Conservation (phyloP, 2,888 invertebrate genomes). For the Lasioglossum villosulum region DNA sequence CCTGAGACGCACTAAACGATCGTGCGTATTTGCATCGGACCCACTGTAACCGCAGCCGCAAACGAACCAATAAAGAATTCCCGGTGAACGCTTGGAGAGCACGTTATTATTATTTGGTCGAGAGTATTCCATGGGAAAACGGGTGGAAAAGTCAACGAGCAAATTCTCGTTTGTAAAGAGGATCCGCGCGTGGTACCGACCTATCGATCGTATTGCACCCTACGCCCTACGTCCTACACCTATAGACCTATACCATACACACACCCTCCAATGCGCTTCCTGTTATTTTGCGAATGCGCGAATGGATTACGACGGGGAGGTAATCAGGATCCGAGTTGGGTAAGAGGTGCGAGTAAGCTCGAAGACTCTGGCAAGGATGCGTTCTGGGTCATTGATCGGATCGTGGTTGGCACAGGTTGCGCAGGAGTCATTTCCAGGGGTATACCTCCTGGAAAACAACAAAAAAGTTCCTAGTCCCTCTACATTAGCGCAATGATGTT, state of each 20-base stretch:
- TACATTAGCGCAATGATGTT: no score
- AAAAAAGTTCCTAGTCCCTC: no score
- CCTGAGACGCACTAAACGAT: no score
- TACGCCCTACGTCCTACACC: not conserved
- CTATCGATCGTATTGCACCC: slow-evolving; percentile 49
- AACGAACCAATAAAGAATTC: no score
- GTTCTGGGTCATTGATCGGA: not conserved
- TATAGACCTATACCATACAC: not conserved
- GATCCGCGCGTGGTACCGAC: not conserved
- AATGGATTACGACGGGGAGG: not conserved
- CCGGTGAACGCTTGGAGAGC: no score
- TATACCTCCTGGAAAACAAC: no score
- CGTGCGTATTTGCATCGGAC: no score
- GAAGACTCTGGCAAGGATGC: not conserved
- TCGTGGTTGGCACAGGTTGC: not conserved
- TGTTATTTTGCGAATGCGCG: not conserved
- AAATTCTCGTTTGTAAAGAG: not conserved
- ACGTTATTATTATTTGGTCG: not conserved
- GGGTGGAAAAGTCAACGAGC: not conserved
- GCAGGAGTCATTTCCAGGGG: no score
- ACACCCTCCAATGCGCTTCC: not conserved
- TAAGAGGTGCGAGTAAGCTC: not conserved
- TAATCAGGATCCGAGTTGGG: not conserved
- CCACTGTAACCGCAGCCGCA: no score
- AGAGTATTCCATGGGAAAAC: not conserved